These are phyloP conservation scores for Caenorhabditis briggsae DNA, from an alignment of 1,140 invertebrate genomes.

Conservation along the genomic window DNA sequence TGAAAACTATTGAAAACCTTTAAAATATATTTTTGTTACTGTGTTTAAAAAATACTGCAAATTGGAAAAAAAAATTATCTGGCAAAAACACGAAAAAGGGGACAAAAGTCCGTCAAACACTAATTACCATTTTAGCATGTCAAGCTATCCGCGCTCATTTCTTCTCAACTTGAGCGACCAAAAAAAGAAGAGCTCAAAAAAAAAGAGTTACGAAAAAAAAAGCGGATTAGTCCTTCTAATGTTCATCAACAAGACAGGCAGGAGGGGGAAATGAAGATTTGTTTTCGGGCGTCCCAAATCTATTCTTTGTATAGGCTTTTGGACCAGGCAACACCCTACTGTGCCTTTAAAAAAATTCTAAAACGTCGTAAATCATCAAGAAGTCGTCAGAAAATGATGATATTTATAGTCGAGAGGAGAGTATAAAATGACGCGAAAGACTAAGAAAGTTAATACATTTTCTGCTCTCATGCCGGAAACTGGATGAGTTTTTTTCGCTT, in stretches of 20 bases:
- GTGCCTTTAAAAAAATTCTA: no score
- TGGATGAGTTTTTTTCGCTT: background rate
- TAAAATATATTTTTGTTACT: background rate
- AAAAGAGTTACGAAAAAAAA: no score
- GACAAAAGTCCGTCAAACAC: background rate
- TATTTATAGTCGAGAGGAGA: background rate
- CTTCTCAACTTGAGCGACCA: background rate
- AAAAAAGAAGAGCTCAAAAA: no score
- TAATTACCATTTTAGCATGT: constrained; percentile 7
- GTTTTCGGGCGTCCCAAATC: background rate
- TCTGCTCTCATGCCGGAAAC: background rate
- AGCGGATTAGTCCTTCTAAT: no score
- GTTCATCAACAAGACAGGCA: no score
- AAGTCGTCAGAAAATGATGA: background rate
- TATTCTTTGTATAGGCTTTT: background rate
- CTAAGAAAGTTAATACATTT: background rate
- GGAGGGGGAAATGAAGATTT: background rate
- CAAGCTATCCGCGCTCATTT: background rate
- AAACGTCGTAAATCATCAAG: background rate
- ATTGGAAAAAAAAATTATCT: background rate
- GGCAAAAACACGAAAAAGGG: background rate
- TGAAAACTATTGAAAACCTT: background rate
- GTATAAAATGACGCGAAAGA: background rate
- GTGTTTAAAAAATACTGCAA: background rate
- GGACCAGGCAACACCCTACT: no score